Evolutionary conservation across 1,140 invertebrate genomes (phyloP), one percentile per base, ranked within the genome.

Genomic region (Drosophila arawakana): DNA sequence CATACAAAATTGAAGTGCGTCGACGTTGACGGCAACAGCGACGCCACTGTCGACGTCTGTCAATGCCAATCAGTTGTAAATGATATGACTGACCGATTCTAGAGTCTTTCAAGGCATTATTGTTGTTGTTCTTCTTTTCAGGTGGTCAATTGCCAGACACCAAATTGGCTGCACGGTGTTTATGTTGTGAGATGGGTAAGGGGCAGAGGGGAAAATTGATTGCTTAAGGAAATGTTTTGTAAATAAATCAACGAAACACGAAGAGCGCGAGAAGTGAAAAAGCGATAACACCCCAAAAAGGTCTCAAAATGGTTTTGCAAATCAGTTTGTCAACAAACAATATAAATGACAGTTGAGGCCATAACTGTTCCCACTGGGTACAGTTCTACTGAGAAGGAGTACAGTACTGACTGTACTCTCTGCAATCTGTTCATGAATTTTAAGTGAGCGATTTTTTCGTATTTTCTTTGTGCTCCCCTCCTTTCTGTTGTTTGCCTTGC

Each of bases 31-130:
- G 39, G 7, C 52, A 57, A 59, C 63, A 50, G 46, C 73, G 66
- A 46, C 66, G 76, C 57, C 73, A 63, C 30, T 59, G 72, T 65
- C 76, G 67, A 55, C 58, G 80, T 80, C 84, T 88, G 84, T 88
- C 83, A 88, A 78, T 89, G 83, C 80, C 83, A 88, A 89, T 88
- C 84, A 80, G 71, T 76, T 80, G 84, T 74, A 66, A 77, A 88
- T 79, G 71, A 80, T 78, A 74, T 83, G 67, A 63, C 67, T 73
- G 73, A 71, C 68, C 73, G 84, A 88, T 80, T 89, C 77, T 78
- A 67, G 73, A 69, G 73, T 54, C 73, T 80, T 86, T 76, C 81
- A 67, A 78, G 15, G 34, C 15, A 21, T 57, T 65, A 9, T 11
- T 59, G 34, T 55, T 47, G 57, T 35, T 62, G 34, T 50, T 76